Conservation (phyloP, 2,797 vertebrate species). For the Tadarida brasiliensis region DNA sequence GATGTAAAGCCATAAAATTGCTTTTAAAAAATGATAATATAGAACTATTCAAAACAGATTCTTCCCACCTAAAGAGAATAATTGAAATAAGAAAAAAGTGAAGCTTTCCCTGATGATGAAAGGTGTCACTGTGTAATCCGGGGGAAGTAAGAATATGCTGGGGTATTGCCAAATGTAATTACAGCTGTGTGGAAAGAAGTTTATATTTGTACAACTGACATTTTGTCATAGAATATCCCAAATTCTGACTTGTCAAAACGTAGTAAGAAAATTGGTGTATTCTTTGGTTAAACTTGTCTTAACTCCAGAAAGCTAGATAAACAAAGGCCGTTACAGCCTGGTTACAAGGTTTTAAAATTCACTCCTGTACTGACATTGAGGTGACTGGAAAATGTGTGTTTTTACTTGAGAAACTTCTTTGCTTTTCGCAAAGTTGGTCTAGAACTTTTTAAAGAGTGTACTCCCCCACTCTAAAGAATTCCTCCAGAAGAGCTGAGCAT, state of each 20-base stretch:
- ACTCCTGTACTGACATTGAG: background rate
- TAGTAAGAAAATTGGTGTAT: background rate
- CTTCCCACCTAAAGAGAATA: background rate
- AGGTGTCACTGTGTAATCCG: background rate
- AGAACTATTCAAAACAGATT: background rate
- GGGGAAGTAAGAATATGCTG: background rate
- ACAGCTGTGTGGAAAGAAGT: background rate
- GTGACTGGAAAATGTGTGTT: background rate
- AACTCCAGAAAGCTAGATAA: background rate
- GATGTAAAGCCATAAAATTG: background rate
- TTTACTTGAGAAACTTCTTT: conserved; percentile 14
- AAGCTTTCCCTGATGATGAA: background rate
- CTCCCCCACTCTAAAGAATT: background rate
- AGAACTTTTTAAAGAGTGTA: background rate
- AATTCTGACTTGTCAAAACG: background rate
- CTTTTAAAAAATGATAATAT: background rate
- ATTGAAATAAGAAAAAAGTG: conserved; percentile 9
- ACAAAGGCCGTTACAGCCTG: background rate
- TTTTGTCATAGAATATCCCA: background rate
- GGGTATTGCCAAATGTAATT: background rate
- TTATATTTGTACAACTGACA: background rate
- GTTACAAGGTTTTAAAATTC: background rate
- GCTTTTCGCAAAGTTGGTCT: background rate
- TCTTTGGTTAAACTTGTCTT: background rate
- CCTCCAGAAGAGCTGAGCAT: background rate